Base-by-base conservation (phyloP, 2,888 invertebrate genomes). In the Leucophenga montana region DNA sequence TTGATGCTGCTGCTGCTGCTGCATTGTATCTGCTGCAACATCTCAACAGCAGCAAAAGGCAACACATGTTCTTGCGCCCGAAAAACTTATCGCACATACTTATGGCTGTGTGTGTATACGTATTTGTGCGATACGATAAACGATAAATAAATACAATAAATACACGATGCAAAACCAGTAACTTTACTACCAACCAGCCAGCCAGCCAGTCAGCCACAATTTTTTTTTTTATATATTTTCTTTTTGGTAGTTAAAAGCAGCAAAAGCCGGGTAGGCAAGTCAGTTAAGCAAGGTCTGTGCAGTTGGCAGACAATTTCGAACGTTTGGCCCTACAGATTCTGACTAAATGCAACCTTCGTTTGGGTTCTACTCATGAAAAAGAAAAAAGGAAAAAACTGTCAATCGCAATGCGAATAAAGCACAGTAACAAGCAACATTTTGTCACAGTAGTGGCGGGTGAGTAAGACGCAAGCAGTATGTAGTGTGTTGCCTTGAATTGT, bases 41-140 rank as follows among this genome's bases (percentile, higher is more conserved):
- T 48, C 70, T 66, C 61, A 57, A 71, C 44, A 66, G 56, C 61
- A 71, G 78, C 80, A 79, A 78, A 78, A 76, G 73, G 77, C 82
- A 84, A 86, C 86, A 86, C 84, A 85, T 86, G 86, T 86, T 86
- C 86, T 86, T 85, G 86, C 86, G 86, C 86, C 86, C 85, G 78
- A 84, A 83, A 81, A 83, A 82, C 84, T 84, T 82, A 82, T 82
- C 82, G 84, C 84, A 74, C 69, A 73, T 78, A 54, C 53, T 61
- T 53, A 62, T 39, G 8, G 16, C 5, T 53, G 9, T 53, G 16
- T 53, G 53, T 53, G 53, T 18, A n/a, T 14, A 11, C 13, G 50
- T 16, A 11, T 16, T 16, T 16, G 46, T 53, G 50, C 27, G 81
- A 83, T 83, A 81, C 83, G 83, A 80, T 83, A 83, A 83, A 80